Percentiles rank a stretch among this genome's conserved stretches.
Evolutionary conservation across 2,113 vertebrate species (phyloP).

Genomic region (Gallinago jamesoni): DNA sequence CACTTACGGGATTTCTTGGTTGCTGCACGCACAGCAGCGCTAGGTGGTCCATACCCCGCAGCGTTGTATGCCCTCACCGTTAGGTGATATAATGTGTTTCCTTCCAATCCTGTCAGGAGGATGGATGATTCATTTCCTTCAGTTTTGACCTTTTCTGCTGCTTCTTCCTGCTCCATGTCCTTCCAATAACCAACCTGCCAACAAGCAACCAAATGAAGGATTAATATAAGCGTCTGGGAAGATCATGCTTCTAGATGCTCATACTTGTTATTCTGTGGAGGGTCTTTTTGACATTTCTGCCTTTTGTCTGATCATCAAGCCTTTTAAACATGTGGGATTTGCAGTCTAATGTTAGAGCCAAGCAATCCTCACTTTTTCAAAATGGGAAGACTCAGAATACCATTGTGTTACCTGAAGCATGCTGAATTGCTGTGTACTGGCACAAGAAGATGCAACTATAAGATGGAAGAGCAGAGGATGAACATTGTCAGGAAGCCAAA

Average conservation of each 20-base stretch:
- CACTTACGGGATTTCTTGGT: conserved; percentile 93
- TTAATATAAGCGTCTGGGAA: conserved; percentile 20
- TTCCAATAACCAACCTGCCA: conserved; percentile 91
- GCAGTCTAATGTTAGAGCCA: not conserved
- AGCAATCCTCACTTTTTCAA: not conserved
- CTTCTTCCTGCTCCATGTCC: conserved; percentile 87
- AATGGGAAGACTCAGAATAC: not conserved
- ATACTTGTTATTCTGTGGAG: not conserved
- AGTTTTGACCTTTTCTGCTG: conserved; percentile 83
- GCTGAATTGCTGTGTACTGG: not conserved
- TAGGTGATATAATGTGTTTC: conserved; percentile 87
- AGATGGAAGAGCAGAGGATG: not conserved
- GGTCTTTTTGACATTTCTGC: not conserved
- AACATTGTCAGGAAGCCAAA: not conserved
- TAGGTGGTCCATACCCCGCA: conserved; percentile 91
- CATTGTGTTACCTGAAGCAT: not conserved
- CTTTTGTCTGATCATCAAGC: not conserved
- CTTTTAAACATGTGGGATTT: not conserved
- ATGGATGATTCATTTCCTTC: conserved; percentile 87
- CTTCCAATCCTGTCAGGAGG: conserved; percentile 87
- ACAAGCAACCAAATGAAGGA: conserved; percentile 13
- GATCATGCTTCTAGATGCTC: not conserved
- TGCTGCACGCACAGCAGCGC: conserved; percentile 74
- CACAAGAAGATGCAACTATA: not conserved
- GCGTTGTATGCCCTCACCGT: conserved; percentile 92